Conservation (phyloP, 2,113 vertebrate genomes). For the Macroglossus sobrinus region DNA sequence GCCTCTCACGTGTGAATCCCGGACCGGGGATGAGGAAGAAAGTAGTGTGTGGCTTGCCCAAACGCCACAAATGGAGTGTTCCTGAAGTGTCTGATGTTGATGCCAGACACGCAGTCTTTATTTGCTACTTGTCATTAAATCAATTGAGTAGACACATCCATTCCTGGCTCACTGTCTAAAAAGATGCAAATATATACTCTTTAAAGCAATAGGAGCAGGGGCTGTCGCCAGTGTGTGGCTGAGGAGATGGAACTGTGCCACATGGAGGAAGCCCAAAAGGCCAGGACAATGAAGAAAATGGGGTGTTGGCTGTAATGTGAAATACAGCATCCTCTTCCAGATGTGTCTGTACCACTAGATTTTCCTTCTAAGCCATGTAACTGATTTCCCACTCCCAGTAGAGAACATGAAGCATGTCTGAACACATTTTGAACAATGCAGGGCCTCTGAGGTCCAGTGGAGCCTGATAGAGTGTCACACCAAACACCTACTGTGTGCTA, state of each 20-base stretch:
- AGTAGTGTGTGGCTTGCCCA: neutral
- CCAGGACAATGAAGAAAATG: neutral
- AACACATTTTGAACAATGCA: neutral
- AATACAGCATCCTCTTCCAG: neutral
- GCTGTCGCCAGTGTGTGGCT: neutral
- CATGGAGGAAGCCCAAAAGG: neutral
- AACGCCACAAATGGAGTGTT: neutral
- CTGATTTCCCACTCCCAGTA: neutral
- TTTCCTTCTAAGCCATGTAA: slow-evolving; percentile 25
- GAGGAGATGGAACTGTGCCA: neutral
- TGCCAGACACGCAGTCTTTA: no score
- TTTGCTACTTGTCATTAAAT: neutral
- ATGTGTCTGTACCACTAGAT: neutral
- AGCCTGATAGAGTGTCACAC: neutral
- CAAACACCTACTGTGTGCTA: neutral
- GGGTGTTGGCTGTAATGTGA: neutral
- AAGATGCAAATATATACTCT: neutral
- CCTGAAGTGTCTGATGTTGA: neutral
- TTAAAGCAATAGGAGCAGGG: neutral
- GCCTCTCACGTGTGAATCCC: neutral
- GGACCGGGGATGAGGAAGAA: neutral
- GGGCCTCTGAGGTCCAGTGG: neutral
- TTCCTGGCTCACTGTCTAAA: neutral
- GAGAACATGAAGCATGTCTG: neutral
- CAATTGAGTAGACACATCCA: neutral